Percentiles rank a stretch among this genome's conserved stretches.
These are phyloP conservation scores for Aldrovandia affinis DNA, from an alignment of 2,797 vertebrate species.

Conservation along the genomic window DNA sequence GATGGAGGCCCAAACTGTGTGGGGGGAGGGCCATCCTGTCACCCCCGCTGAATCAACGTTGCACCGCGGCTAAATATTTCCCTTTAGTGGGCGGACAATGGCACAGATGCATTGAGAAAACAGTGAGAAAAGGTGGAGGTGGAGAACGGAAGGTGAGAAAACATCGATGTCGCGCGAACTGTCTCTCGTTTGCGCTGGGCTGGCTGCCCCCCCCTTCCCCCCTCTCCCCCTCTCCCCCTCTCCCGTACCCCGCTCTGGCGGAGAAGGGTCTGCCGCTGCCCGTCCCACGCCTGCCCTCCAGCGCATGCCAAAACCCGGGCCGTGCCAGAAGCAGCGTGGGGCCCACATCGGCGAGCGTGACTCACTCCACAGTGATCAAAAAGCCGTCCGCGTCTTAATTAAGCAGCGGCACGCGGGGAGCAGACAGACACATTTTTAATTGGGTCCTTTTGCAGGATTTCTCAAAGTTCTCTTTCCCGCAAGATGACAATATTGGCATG, in stretches of 20 bases:
- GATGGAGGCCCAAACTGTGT: background rate
- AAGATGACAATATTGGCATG: background rate
- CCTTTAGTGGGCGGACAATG: background rate
- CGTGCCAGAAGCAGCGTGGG: background rate
- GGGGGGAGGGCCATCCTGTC: background rate
- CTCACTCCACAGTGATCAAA: slow-evolving; percentile 6
- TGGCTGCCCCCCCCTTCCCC: too few relatives aligned
- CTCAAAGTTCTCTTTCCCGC: background rate
- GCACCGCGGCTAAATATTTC: background rate
- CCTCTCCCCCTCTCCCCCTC: background rate
- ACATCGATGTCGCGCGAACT: background rate
- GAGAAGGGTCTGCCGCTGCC: background rate
- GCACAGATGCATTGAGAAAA: background rate
- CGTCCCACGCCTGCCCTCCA: background rate
- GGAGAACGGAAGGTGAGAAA: background rate
- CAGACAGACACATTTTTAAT: slow-evolving; percentile 30
- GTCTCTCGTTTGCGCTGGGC: too few relatives aligned
- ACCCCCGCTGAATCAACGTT: background rate
- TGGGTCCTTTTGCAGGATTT: slow-evolving; percentile 20
- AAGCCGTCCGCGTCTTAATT: slow-evolving; percentile 11
- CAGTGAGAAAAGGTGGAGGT: too few relatives aligned
- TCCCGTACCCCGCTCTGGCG: background rate
- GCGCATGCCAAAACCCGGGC: background rate
- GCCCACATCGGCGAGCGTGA: background rate
- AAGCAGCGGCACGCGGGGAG: slow-evolving; percentile 17